Base-by-base conservation (phyloP, 2,888 invertebrate genomes). In the Cyclophora punctaria region DNA sequence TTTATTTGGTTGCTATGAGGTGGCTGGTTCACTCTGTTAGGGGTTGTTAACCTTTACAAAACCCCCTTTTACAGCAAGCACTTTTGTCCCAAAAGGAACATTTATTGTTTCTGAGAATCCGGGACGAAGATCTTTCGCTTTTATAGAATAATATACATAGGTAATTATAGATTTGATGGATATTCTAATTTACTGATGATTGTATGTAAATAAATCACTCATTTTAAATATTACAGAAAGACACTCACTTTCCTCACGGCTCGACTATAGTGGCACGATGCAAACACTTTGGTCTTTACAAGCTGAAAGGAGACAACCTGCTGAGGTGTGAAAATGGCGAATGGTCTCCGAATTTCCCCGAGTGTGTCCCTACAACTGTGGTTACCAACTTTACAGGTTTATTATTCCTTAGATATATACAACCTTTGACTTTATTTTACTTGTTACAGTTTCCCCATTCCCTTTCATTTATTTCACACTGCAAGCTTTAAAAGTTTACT, bases 351-450 rank as follows among this genome's bases (percentile, higher is more conserved):
- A 91, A 91, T 59, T 85, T 95, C 71, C 96, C 96, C 1, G 92
- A 93, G 55, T 96, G 96, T 73, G 93, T 95, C 40, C 94, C 95
- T n/a, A 96, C 96, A 35, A 95, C 95, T 1, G 87, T 95, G 42
- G 89, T 96, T 60, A 95, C 95, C 43, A 96, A 96, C 80, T 96
- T 95, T 78, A 95, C 96, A 66, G 93, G 95, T 94, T 20, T 20
- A 20, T 20, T 20, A 20, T 20, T 20, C 2, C 20, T 20, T 20
- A 20, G 20, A 20, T 20, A 20, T 20, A 20, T 20, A 20, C 20
- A 20, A 20, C 20, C 20, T 20, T 20, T 20, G 20, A 20, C 20
- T 20, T 20, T 20, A 20, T 20, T 20, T 20, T 20, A 20, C 20
- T 20, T 20, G 20, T 20, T 20, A 2, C 20, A 20, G 20, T 20